Evolutionary conservation across 2,888 invertebrate species (phyloP).

Genomic region (Rhagonycha fulva): DNA sequence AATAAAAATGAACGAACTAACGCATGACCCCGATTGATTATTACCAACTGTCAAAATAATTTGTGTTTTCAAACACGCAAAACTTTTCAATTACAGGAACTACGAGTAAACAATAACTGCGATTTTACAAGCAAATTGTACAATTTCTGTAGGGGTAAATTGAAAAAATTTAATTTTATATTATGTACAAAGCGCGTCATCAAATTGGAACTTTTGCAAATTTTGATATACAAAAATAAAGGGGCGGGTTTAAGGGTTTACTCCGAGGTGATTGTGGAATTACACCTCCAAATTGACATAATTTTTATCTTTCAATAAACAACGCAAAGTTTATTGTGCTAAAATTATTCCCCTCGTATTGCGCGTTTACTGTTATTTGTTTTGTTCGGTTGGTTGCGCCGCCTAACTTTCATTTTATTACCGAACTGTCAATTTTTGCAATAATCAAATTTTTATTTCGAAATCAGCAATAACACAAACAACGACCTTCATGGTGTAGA

Average conservation of each 20-base stretch:
- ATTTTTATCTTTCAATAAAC: not conserved
- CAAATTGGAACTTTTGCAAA: not conserved
- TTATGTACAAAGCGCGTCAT: not conserved
- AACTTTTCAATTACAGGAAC: not conserved
- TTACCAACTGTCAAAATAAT: not conserved
- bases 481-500: no score
- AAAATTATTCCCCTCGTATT: no score
- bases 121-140: no score
- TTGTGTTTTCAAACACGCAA: not conserved
- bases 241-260: not conserved
- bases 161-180: not conserved
- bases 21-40: not conserved
- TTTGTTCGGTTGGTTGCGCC: no score
- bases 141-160: no score
- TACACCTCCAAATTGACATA: not conserved
- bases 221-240: not conserved
- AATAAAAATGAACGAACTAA: not conserved
- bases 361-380: no score
- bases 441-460: no score
- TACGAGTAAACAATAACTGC: no score
- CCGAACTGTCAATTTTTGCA: no score
- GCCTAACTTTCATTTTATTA: no score
- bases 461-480: no score
- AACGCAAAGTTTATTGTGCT: no score
- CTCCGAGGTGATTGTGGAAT: not conserved